Percentiles rank a stretch among this genome's conserved stretches.
Evolutionary conservation across 1,140 invertebrate genomes (phyloP).

Genomic region (Lanistes nyassanus): DNA sequence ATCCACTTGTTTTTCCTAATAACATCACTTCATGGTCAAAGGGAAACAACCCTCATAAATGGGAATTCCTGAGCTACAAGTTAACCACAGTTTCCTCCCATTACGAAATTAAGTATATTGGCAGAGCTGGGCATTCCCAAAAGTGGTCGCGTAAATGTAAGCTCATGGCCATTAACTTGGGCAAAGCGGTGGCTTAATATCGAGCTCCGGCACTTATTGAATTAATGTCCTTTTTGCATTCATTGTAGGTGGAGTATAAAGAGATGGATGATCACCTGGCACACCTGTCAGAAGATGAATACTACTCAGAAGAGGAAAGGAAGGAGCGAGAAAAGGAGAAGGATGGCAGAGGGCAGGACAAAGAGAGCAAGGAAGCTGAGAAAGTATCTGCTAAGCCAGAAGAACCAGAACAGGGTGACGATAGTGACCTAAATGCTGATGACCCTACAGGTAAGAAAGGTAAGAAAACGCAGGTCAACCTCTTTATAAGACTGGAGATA

Average conservation of each 20-base stretch:
- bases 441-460: slow-evolving; percentile 58
- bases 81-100: too few species aligned
- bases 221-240: background rate
- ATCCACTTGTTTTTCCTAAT: too few species aligned
- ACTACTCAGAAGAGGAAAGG: slow-evolving; percentile 60
- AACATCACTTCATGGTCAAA: too few species aligned
- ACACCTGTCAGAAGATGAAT: slow-evolving; percentile 63
- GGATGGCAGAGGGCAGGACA: slow-evolving; percentile 29
- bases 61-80: too few species aligned
- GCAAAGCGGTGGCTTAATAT: too few species aligned
- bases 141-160: too few species aligned
- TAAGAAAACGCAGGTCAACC: background rate
- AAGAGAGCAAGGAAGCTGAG: slow-evolving; percentile 24
- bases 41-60: too few species aligned
- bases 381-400: slow-evolving; percentile 34
- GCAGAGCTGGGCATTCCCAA: background rate
- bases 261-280: slow-evolving; percentile 63
- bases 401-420: slow-evolving; percentile 52
- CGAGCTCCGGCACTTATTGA: too few species aligned
- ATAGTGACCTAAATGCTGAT: slow-evolving; percentile 62
- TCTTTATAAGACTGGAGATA: background rate
- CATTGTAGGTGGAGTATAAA: slow-evolving; percentile 62
- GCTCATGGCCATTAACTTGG: too few species aligned
- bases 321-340: slow-evolving; percentile 33
- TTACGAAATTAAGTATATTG: too few species aligned